Base-by-base conservation (phyloP, 2,113 vertebrate genomes). In the Mionectes macconnelli region DNA sequence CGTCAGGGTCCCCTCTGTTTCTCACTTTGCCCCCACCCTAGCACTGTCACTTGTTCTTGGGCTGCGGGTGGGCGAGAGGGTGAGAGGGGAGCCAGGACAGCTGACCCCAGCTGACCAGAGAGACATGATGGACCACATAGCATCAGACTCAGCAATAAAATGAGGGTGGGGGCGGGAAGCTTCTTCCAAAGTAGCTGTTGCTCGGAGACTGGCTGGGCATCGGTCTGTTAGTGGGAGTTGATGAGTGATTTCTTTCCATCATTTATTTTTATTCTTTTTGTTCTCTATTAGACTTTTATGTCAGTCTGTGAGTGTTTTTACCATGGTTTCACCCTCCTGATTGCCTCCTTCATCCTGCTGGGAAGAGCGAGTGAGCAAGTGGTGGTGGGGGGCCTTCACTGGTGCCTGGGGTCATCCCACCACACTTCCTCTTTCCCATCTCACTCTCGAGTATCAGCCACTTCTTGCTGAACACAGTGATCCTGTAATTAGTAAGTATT, bases 151-250 rank as follows among this genome's bases (percentile, higher is more conserved):
- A 56, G 68, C 83, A 80, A 45, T 53, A 50, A 70, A 45, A 66
- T 15, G 1, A 5, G 67, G 23, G 39, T 22, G 31, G 8, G 1
- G 14, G 20, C 2, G 21, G 24, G 22, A 68, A 31, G 39, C 44
- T 87, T 40, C 56, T 90, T 87, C 73, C 40, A 30, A 70, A 90
- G 78, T 50, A 50, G 67, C 52, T 87, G 78, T 67, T 90, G 83
- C 73, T 90, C 0, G 0, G 12, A 66, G 63, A 62, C 74, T 75
- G 33, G 56, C 45, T 70, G 40, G 56, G 35, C 45, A 44, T 30
- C 0, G 0, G 28, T 55, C 50, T 75, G 22, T 40, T 70, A 21
- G 78, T 56, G 33, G 73, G 73, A 60, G 14, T 45, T 80, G 57
- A 47, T 45, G 30, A 84, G 33, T 13, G 56, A 57, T 40, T 87